These are phyloP conservation scores for Loripinus fragilis DNA, from an alignment of 2,888 invertebrate genomes.

Conservation along the genomic window DNA sequence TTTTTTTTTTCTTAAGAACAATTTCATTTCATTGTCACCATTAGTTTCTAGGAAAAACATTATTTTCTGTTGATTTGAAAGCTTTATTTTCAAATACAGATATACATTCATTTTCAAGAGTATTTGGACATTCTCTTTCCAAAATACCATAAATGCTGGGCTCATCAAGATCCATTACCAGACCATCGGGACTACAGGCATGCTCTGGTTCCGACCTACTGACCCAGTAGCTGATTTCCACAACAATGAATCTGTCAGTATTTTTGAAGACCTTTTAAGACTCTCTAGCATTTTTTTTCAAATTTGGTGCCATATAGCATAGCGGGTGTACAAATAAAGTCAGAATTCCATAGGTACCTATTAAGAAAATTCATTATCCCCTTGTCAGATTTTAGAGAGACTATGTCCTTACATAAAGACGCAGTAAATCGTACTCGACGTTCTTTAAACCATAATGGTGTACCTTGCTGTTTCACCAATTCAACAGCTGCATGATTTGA, in stretches of 20 bases:
- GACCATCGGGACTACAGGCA: background rate
- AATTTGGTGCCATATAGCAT: background rate
- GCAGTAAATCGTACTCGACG: constrained; percentile 19
- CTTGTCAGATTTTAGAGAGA: constrained; percentile 3
- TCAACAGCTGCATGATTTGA: background rate
- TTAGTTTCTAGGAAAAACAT: background rate
- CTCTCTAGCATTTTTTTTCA: background rate
- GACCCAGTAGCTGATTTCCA: background rate
- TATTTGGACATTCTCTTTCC: constrained; percentile 25
- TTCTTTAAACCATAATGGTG: constrained; percentile 8
- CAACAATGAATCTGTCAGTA: background rate
- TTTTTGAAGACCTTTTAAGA: background rate
- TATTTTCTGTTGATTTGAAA: background rate
- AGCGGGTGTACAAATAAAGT: background rate
- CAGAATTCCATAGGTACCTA: background rate
- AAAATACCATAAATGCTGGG: background rate
- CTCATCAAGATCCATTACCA: background rate
- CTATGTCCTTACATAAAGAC: constrained; percentile 8
- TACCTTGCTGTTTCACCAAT: background rate
- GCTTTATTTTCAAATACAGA: background rate
- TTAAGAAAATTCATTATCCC: constrained; percentile 10
- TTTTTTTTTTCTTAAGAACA: background rate
- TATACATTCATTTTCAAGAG: constrained; percentile 1
- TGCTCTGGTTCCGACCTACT: background rate
- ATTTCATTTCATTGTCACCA: background rate